A percentile compares a stretch with the other conserved stretches of the same genome.
Conservation (phyloP, 2,113 vertebrate species). For the Dipodomys merriami region DNA sequence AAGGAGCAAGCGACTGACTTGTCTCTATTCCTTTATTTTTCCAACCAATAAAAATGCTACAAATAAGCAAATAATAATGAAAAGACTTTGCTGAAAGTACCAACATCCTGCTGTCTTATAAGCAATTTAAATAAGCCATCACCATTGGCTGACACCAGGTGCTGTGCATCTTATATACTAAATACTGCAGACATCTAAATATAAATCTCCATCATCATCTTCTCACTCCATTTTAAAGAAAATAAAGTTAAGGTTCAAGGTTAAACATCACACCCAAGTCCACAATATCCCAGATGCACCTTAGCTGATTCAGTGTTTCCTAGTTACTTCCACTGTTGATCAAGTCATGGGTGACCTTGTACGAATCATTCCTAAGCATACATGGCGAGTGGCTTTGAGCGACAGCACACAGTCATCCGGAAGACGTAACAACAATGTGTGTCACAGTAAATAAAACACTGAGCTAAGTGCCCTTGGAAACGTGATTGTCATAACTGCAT, state of each 20-base stretch:
- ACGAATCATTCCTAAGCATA: background rate
- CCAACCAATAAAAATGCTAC: conserved; percentile 12
- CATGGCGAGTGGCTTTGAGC: background rate
- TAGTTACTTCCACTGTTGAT: background rate
- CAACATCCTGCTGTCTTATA: background rate
- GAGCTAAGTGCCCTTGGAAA: background rate
- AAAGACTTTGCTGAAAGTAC: conserved; percentile 4
- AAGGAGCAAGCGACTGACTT: background rate
- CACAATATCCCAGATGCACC: background rate
- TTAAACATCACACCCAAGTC: background rate
- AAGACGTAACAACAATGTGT: background rate
- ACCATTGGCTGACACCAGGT: background rate
- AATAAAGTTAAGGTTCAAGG: background rate
- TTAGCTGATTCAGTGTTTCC: background rate
- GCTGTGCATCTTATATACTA: background rate
- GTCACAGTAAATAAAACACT: background rate
- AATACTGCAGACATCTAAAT: background rate
- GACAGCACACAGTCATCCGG: background rate
- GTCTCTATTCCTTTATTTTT: background rate
- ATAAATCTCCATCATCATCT: background rate
- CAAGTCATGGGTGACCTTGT: too few relatives aligned
- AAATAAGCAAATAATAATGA: too few relatives aligned
- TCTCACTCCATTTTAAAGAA: conserved; percentile 11
- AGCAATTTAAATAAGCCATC: background rate
- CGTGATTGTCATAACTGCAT: background rate